These are phyloP conservation scores for Epinotia ramella DNA, from an alignment of 2,888 invertebrate species.

Conservation along the genomic window DNA sequence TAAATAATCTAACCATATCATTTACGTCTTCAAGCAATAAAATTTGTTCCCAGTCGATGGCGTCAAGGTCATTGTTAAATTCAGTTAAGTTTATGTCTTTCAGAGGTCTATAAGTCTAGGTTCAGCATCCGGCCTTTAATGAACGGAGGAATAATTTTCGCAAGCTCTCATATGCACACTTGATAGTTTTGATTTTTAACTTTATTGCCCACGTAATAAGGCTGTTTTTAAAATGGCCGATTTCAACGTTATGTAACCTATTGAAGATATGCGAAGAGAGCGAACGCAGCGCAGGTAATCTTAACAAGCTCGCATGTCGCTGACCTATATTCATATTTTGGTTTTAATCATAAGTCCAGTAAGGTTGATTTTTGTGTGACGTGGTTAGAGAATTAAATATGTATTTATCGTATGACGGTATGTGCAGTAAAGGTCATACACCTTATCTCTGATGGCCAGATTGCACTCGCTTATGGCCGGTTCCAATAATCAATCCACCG, in stretches of 20 bases:
- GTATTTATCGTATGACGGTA: no score
- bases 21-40: no score
- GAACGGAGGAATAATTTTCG: constrained; percentile 16
- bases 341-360: not conserved
- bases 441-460: no score
- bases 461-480: no score
- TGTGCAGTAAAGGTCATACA: no score
- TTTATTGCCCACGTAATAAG: not conserved
- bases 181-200: not conserved
- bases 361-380: constrained; percentile 1
- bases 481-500: no score
- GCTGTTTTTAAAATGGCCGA: not conserved
- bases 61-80: no score
- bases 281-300: constrained; percentile 7
- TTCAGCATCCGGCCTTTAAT: constrained; percentile 59
- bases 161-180: not conserved
- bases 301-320: constrained; percentile 4
- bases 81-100: no score
- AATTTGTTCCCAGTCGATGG: no score
- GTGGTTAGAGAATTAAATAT: not conserved
- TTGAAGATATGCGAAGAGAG: not conserved
- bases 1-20: no score
- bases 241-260: not conserved
- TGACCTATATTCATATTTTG: not conserved
- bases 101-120: no score